Base-by-base conservation (phyloP, 1,140 invertebrate species). In the Aphis craccivora region DNA sequence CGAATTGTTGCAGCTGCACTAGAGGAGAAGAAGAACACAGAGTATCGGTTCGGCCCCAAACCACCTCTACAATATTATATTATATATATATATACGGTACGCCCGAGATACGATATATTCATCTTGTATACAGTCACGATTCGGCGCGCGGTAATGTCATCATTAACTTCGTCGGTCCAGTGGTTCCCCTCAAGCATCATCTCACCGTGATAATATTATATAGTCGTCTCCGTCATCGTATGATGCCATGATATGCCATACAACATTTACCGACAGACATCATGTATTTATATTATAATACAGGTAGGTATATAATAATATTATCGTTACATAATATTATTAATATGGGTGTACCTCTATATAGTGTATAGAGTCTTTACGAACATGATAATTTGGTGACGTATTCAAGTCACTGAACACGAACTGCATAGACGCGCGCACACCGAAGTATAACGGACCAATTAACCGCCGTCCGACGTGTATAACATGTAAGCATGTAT, bases 31-130 rank as follows among this genome's bases (percentile, higher is more conserved):
- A 92, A 89, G 86, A 88, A 89, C 88, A 55, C 37, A 88, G 43
- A 92, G 91, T 92, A 92, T 92, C 91, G 90, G 91, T 92, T 92
- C 91, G 81, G 91, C 76, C 81, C 91, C 76, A 93, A 93, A 93
- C 91, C 91, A 35, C 81, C 81, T 76, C 90, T 40, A 91, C 60
- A 51, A 76, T 76, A 76, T 76, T 76, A 76, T 76, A 76, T 76
- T 76, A 76, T 60, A 30, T 9, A 25, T 30, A 53, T 11, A 37
- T 55, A 55, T 35, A 55, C 23, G 48, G 30, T 88, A 88, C 40
- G 67, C 67, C 37, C 48, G 43, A 48, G 55, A 76, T 81, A 91
- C 67, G 60, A 48, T 76, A 83, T 92, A 76, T 86, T 92, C 43
- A 84, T 83, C 91, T 93, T 55, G 91, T 93, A 86, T 48, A 9